Conservation (phyloP, 2,888 invertebrate species). For the Brachyopa scutellaris region DNA sequence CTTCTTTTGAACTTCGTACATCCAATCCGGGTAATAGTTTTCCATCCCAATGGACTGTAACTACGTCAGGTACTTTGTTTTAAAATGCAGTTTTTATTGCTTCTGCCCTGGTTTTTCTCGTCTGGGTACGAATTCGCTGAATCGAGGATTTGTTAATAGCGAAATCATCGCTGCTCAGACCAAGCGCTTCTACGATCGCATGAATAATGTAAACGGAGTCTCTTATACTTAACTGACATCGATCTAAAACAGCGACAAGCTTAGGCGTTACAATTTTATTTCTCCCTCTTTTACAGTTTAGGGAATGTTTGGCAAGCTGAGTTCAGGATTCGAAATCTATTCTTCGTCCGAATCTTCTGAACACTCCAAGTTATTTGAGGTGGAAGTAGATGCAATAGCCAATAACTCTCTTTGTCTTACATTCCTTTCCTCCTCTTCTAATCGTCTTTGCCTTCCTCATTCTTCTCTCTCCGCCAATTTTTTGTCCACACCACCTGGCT, state of each 20-base stretch:
- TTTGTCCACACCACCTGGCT: constrained; percentile 75
- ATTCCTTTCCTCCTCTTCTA: not conserved
- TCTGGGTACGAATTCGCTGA: too few relatives aligned
- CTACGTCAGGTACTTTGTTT: constrained; percentile 75
- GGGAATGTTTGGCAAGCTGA: not conserved
- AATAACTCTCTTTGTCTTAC: not conserved
- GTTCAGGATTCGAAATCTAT: not conserved
- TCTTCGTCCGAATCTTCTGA: too few relatives aligned
- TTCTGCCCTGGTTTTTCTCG: constrained; percentile 62
- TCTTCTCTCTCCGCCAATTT: constrained; percentile 73
- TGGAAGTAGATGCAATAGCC: too few relatives aligned
- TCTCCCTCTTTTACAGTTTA: not conserved
- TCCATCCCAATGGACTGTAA: too few relatives aligned
- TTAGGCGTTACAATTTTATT: constrained; percentile 50
- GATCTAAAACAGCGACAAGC: constrained; percentile 60
- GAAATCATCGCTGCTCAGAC: too few relatives aligned
- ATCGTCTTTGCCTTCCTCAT: not conserved
- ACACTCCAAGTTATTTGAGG: too few relatives aligned
- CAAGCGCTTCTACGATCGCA: too few relatives aligned
- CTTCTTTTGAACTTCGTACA: too few relatives aligned
- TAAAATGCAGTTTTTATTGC: constrained; percentile 76
- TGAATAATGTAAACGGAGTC: too few relatives aligned
- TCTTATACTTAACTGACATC: constrained; percentile 68
- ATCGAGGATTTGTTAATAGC: too few relatives aligned
- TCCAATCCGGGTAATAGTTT: too few relatives aligned